Percentiles rank a stretch among this genome's conserved stretches.
phyloP scores from a whole-genome alignment of 1,140 invertebrate species.

The Teleogryllus occipitalis region DNA sequence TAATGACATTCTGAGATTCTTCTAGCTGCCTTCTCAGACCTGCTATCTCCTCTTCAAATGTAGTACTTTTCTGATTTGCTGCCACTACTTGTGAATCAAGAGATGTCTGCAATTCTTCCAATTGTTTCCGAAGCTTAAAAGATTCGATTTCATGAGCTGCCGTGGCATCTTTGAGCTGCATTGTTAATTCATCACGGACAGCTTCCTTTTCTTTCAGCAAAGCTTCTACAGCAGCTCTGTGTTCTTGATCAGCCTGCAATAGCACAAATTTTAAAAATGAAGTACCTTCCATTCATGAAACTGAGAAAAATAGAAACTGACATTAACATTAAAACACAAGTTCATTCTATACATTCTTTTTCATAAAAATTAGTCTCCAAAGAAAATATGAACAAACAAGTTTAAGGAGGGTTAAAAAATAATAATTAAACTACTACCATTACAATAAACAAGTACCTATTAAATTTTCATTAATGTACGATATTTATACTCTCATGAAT shows the following conservation, averaged over 20 bases:
- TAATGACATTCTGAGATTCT: slow-evolving; percentile 30
- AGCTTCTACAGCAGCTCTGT: neutral
- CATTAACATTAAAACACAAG: too few species aligned
- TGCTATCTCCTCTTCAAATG: slow-evolving; percentile 32
- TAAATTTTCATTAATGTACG: too few species aligned
- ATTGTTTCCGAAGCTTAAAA: slow-evolving; percentile 29
- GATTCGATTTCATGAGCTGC: slow-evolving; percentile 28
- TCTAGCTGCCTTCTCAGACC: slow-evolving; percentile 34
- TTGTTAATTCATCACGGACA: slow-evolving; percentile 35
- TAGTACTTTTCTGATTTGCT: slow-evolving; percentile 29
- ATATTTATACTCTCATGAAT: too few species aligned
- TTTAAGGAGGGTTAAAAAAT: too few species aligned
- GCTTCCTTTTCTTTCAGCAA: slow-evolving; percentile 40
- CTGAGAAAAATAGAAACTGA: too few species aligned
- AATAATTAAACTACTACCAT: too few species aligned
- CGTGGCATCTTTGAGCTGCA: slow-evolving; percentile 34
- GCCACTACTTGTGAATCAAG: slow-evolving; percentile 31
- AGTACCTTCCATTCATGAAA: too few species aligned
- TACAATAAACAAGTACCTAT: too few species aligned
- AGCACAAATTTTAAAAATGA: neutral
- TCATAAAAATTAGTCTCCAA: too few species aligned
- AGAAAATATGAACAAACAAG: too few species aligned
- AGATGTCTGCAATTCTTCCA: slow-evolving; percentile 34
- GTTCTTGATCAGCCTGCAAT: neutral
- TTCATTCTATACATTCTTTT: too few species aligned